A percentile compares a stretch with the other conserved stretches of the same genome.
Conservation (phyloP, 2,888 invertebrate genomes). For the Melieria picta region DNA sequence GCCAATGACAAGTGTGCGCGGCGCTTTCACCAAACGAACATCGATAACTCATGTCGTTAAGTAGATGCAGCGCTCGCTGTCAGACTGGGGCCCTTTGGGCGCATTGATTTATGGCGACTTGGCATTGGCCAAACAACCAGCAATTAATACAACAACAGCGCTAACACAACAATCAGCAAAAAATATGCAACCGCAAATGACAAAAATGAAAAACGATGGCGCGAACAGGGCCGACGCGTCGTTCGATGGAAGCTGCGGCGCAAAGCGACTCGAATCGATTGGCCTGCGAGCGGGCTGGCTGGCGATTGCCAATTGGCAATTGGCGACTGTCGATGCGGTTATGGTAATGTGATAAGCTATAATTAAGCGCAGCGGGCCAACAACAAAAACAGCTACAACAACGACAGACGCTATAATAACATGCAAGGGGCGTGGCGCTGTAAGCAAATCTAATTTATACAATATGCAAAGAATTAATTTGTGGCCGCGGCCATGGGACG, state of each 20-base stretch:
- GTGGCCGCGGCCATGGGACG: slow-evolving; percentile 23
- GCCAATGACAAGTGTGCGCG: too few species aligned
- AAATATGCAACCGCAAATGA: slow-evolving; percentile 45
- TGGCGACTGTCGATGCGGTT: slow-evolving; percentile 43
- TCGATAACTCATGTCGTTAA: too few species aligned
- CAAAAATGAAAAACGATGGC: slow-evolving; percentile 58
- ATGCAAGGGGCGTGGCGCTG: slow-evolving; percentile 60
- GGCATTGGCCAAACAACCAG: slow-evolving; percentile 52
- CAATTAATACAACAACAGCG: slow-evolving; percentile 51
- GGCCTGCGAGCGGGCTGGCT: neutral
- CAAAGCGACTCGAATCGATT: slow-evolving; percentile 22
- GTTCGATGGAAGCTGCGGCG: slow-evolving; percentile 36
- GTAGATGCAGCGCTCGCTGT: neutral
- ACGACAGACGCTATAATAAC: too few species aligned
- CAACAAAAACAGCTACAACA: slow-evolving; percentile 25
- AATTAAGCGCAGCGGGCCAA: slow-evolving; percentile 52
- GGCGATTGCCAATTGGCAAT: neutral
- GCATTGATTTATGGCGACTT: slow-evolving; percentile 57
- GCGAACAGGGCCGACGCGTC: slow-evolving; percentile 20
- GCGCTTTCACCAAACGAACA: too few species aligned
- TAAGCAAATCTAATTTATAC: slow-evolving; percentile 64
- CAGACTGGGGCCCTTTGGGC: slow-evolving; percentile 41
- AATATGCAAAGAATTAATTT: slow-evolving; percentile 50
- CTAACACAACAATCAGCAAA: neutral
- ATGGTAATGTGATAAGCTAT: slow-evolving; percentile 65